Conservation (phyloP, 2,113 vertebrate species). For the Erythrocercus mccallii region DNA sequence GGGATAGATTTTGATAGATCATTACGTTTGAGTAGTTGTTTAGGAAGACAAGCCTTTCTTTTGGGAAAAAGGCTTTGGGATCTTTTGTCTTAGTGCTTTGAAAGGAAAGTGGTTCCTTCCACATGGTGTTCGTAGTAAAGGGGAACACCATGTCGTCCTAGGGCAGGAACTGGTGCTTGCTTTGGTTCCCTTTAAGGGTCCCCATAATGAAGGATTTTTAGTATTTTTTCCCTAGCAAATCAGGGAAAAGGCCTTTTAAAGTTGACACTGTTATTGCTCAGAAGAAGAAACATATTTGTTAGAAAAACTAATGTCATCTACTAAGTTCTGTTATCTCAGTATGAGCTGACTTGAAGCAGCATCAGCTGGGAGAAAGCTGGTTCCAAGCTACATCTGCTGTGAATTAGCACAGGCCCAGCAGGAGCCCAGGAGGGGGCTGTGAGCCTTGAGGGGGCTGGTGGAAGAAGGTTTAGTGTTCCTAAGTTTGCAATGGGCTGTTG, state of each 20-base stretch:
- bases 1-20: background rate
- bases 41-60: background rate
- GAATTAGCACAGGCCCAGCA: background rate
- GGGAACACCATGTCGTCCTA: accelerated
- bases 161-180: background rate
- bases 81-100: background rate
- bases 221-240: background rate
- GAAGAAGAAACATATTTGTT: background rate
- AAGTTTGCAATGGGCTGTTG: background rate
- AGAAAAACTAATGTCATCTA: background rate
- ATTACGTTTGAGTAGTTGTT: background rate
- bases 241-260: background rate
- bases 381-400: background rate
- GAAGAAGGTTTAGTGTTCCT: background rate
- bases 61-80: background rate
- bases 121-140: background rate
- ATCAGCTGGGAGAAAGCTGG: background rate
- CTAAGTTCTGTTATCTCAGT: background rate
- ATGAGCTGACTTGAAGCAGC: background rate
- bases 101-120: background rate
- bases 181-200: background rate
- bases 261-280: background rate
- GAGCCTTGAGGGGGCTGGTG: accelerated
- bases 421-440: background rate
- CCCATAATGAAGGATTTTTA: background rate